Conservation (phyloP, 2,113 vertebrate species). For the Hemibates koningsi region DNA sequence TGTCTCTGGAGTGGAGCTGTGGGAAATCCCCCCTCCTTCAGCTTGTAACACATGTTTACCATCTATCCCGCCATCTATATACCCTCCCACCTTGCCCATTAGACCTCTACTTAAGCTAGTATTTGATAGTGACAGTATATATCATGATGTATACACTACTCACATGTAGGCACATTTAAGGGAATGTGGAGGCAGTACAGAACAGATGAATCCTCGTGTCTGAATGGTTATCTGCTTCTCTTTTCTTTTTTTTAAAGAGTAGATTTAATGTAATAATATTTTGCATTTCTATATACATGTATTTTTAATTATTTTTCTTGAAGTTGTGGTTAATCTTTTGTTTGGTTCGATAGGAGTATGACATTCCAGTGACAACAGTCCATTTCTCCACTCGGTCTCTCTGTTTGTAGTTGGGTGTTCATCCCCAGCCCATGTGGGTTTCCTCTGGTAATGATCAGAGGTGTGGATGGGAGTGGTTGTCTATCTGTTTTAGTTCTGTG, state of each 20-base stretch:
- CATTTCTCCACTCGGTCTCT: neutral
- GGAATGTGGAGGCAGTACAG: neutral
- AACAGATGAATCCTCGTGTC: neutral
- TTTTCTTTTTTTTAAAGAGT: neutral
- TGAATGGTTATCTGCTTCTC: neutral
- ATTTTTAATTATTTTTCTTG: neutral
- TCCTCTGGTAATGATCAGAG: neutral
- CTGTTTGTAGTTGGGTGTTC: neutral
- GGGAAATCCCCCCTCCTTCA: conserved; percentile 43
- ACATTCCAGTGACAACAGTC: neutral
- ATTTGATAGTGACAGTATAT: neutral
- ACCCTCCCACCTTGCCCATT: conserved; percentile 8
- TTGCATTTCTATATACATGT: neutral
- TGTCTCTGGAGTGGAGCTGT: conserved; percentile 65
- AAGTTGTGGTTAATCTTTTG: neutral
- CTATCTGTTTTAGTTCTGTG: neutral
- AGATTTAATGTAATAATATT: neutral
- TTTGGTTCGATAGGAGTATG: neutral
- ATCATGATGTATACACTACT: neutral
- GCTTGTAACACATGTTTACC: conserved; percentile 45
- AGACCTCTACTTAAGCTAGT: neutral
- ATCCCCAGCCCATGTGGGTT: neutral
- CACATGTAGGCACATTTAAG: neutral
- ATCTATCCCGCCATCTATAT: conserved; percentile 15
- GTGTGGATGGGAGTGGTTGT: neutral